Evolutionary conservation across 2,113 vertebrate species (phyloP).

Genomic region (Salvator merianae): DNA sequence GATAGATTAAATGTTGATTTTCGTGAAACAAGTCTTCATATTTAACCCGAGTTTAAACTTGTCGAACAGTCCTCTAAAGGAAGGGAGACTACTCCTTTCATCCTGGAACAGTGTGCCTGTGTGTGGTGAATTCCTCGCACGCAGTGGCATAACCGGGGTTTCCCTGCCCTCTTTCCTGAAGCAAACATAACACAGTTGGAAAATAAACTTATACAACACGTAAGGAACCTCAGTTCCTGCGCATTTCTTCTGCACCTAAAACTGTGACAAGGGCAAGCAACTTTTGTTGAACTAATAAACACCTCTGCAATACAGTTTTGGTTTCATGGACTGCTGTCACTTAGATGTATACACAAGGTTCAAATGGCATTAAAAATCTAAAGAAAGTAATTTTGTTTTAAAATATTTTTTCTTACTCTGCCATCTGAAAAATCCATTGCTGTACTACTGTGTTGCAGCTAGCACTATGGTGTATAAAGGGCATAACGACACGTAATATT

Average conservation of each 20-base stretch:
- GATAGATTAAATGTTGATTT: constrained; percentile 3
- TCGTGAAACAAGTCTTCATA: constrained; percentile 21
- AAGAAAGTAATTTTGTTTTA: background rate
- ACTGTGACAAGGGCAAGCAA: background rate
- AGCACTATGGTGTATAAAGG: background rate
- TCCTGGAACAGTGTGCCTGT: constrained; percentile 8
- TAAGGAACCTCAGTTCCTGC: background rate
- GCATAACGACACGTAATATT: background rate
- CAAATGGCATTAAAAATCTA: background rate
- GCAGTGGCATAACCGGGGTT: background rate
- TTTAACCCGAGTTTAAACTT: constrained; percentile 41
- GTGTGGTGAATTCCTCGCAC: background rate
- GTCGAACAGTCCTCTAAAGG: constrained; percentile 28
- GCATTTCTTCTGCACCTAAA: background rate
- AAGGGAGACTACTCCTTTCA: constrained; percentile 19
- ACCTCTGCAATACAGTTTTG: no score
- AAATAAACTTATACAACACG: background rate
- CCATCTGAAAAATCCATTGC: background rate
- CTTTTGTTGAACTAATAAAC: background rate
- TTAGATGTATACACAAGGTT: no score
- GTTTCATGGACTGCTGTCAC: background rate
- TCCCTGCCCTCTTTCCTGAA: background rate
- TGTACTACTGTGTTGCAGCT: background rate
- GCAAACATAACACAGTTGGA: background rate
- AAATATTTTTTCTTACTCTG: background rate